phyloP scores from a whole-genome alignment of 2,888 invertebrate genomes.

The Drosophila planitibia region DNA sequence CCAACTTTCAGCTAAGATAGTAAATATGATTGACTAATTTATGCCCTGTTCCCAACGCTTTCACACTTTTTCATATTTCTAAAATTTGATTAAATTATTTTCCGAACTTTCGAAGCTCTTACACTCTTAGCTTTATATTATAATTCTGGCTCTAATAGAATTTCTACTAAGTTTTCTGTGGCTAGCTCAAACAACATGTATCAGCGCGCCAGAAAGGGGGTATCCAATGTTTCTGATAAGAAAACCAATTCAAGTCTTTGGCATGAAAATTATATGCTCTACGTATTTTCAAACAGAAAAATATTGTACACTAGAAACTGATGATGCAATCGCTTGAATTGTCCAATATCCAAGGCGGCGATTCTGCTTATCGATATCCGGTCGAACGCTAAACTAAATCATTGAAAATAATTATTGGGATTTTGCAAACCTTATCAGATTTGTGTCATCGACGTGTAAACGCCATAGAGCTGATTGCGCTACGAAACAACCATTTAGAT shows the following conservation, averaged over 20 bases:
- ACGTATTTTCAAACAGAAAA: constrained; percentile 22
- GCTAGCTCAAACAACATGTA: not conserved
- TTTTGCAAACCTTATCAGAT: constrained; percentile 8
- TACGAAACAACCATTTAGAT: constrained; percentile 5
- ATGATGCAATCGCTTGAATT: constrained; percentile 41
- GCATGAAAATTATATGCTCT: constrained; percentile 12
- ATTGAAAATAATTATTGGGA: constrained; percentile 1
- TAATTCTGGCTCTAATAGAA: not conserved
- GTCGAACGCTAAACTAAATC: not conserved
- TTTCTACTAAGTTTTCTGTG: not conserved
- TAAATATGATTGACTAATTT: not conserved
- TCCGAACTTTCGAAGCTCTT: not conserved
- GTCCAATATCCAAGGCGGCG: constrained; percentile 16
- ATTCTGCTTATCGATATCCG: constrained; percentile 26
- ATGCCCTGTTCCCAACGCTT: not conserved
- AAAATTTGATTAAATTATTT: not conserved
- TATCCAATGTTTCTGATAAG: constrained; percentile 2
- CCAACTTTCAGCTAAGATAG: not conserved
- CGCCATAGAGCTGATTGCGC: constrained; percentile 23
- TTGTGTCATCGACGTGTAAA: constrained; percentile 3
- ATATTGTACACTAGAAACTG: constrained; percentile 27
- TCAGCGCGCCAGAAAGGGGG: not conserved
- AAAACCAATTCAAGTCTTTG: constrained; percentile 9
- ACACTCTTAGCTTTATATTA: not conserved
- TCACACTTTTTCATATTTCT: not conserved